Evolutionary conservation across 2,113 vertebrate species (phyloP).

Genomic region (Toxotes chatareus): DNA sequence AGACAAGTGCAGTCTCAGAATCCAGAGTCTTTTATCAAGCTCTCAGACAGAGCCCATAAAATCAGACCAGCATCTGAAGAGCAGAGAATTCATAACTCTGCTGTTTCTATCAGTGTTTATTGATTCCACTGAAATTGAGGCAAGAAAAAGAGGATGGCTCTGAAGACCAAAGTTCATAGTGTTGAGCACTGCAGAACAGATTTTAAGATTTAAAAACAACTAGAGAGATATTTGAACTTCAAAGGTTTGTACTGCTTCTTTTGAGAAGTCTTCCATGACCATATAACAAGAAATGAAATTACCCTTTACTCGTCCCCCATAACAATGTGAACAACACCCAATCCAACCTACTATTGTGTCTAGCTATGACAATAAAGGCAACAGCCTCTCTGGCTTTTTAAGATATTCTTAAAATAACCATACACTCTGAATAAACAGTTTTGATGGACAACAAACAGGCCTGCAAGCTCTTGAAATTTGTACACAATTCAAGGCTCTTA

Average conservation of each 20-base stretch:
- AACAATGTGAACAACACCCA: background rate
- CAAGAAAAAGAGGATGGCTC: conserved; percentile 1
- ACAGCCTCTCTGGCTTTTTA: background rate
- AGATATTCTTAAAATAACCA: background rate
- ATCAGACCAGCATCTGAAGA: conserved; percentile 1
- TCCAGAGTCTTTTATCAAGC: conserved; percentile 15
- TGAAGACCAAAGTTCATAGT: background rate
- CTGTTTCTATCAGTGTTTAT: conserved; percentile 24
- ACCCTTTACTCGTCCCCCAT: background rate
- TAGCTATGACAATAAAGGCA: background rate
- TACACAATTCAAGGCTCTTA: background rate
- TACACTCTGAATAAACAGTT: background rate
- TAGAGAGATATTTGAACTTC: background rate
- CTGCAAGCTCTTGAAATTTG: background rate
- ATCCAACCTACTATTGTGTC: background rate
- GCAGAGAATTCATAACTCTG: conserved; percentile 16
- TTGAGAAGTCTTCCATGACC: background rate
- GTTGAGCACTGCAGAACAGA: background rate
- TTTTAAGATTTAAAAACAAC: background rate
- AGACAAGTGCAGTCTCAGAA: background rate
- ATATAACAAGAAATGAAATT: background rate
- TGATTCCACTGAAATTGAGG: conserved; percentile 26
- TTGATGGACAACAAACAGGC: background rate
- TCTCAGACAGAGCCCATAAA: background rate
- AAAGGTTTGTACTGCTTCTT: background rate